These are phyloP conservation scores for Drosophila serrata DNA, from an alignment of 1,140 invertebrate species.

Conservation along the genomic window DNA sequence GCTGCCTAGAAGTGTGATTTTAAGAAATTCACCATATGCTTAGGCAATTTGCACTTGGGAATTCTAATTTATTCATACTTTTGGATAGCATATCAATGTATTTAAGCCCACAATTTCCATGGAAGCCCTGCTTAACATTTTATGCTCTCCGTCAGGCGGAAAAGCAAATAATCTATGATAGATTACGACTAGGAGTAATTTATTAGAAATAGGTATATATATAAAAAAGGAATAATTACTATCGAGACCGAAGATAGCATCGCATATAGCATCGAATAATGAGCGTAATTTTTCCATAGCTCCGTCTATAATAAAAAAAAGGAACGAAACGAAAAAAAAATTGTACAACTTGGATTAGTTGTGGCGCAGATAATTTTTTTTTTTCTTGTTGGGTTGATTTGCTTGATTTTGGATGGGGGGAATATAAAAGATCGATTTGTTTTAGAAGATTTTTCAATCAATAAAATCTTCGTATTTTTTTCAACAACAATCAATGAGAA, in stretches of 20 bases:
- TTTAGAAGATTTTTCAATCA: conserved; percentile 40
- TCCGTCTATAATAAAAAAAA: conserved; percentile 79
- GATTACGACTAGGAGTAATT: conserved; percentile 76
- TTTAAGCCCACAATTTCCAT: background rate
- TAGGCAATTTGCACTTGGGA: background rate
- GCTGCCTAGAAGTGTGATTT: background rate
- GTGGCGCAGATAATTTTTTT: conserved; percentile 59
- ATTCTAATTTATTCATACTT: background rate
- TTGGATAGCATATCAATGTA: background rate
- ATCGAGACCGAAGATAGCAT: conserved; percentile 84
- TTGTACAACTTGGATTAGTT: conserved; percentile 80
- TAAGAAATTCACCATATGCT: background rate
- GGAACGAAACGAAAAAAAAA: conserved; percentile 71
- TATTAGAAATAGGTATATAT: conserved; percentile 73
- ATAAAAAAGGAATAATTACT: conserved; percentile 81
- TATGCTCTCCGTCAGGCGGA: conserved; percentile 21
- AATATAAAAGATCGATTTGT: conserved; percentile 35
- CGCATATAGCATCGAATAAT: conserved; percentile 83
- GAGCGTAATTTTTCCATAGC: conserved; percentile 83
- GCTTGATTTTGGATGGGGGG: conserved; percentile 27
- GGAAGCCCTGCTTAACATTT: conserved; percentile 30
- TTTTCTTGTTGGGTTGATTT: conserved; percentile 37
- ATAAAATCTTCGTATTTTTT: conserved; percentile 46
- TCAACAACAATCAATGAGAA: conserved; percentile 66
- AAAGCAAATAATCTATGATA: conserved; percentile 39